Conservation (phyloP, 2,888 invertebrate genomes). For the Rhorus exstirpatorius region DNA sequence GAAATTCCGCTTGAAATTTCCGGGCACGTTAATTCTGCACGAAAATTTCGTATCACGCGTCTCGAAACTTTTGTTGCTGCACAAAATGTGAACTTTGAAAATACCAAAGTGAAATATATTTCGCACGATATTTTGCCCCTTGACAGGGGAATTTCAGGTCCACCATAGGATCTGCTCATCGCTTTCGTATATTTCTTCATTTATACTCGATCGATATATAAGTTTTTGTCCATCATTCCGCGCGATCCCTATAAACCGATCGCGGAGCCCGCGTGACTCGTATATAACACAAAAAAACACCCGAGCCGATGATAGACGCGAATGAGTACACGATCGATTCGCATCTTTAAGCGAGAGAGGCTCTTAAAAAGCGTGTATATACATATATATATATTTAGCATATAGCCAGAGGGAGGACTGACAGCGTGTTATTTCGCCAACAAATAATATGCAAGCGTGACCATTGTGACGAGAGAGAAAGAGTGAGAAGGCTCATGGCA, state of each 20-base stretch:
- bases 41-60: too few relatives aligned
- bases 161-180: too few relatives aligned
- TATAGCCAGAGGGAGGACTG: constrained; percentile 80
- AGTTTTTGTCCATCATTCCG: constrained; percentile 44
- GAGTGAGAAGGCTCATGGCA: constrained; percentile 73
- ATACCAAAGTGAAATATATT: too few relatives aligned
- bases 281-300: constrained; percentile 66
- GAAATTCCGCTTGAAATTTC: too few relatives aligned
- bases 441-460: constrained; percentile 81
- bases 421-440: constrained; percentile 85
- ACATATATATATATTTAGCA: constrained; percentile 82
- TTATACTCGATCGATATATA: too few relatives aligned
- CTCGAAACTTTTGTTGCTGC: too few relatives aligned
- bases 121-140: too few relatives aligned
- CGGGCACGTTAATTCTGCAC: too few relatives aligned
- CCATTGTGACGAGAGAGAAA: constrained; percentile 53
- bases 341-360: constrained; percentile 74
- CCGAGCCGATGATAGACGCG: constrained; percentile 57
- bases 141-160: too few relatives aligned
- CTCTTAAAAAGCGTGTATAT: too few relatives aligned
- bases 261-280: constrained; percentile 61
- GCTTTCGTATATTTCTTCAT: too few relatives aligned
- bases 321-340: constrained; percentile 79
- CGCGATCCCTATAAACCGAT: constrained; percentile 34
- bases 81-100: too few relatives aligned